phyloP scores from a whole-genome alignment of 2,888 invertebrate species.

The Sarcophaga variegata region DNA sequence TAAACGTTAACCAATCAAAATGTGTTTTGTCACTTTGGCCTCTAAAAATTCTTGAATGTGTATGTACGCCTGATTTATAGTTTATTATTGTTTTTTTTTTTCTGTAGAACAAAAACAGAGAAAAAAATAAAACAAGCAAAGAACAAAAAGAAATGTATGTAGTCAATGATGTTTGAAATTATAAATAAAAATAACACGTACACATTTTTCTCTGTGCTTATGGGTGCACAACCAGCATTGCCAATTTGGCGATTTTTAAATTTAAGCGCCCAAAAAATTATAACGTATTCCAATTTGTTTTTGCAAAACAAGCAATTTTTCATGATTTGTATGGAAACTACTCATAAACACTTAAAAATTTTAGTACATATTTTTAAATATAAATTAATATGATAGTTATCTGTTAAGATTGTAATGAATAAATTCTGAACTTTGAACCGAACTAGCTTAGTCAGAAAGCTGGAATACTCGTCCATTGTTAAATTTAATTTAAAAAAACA shows the following conservation, averaged over 20 bases:
- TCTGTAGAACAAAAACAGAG: not conserved
- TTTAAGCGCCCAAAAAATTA: too few relatives aligned
- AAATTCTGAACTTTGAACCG: too few relatives aligned
- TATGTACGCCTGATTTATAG: slow-evolving; percentile 10
- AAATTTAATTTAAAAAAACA: too few relatives aligned
- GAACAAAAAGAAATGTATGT: slow-evolving; percentile 8
- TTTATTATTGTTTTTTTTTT: slow-evolving; percentile 14
- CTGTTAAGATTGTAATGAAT: too few relatives aligned
- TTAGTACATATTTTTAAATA: too few relatives aligned
- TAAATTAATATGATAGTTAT: too few relatives aligned
- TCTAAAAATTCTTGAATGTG: slow-evolving; percentile 39
- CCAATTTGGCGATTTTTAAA: not conserved
- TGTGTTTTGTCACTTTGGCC: slow-evolving; percentile 52
- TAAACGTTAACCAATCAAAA: slow-evolving; percentile 75
- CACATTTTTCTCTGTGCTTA: not conserved
- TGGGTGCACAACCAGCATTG: not conserved
- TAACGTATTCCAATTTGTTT: too few relatives aligned
- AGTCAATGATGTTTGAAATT: slow-evolving; percentile 3
- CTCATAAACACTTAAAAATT: too few relatives aligned
- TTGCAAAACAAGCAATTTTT: too few relatives aligned
- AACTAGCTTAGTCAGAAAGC: too few relatives aligned
- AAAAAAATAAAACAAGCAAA: not conserved
- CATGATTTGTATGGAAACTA: too few relatives aligned
- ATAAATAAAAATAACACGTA: slow-evolving; percentile 28
- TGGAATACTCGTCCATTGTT: too few relatives aligned